These are phyloP conservation scores for Fukomys damarensis DNA, from an alignment of 2,113 vertebrate species.

Conservation along the genomic window DNA sequence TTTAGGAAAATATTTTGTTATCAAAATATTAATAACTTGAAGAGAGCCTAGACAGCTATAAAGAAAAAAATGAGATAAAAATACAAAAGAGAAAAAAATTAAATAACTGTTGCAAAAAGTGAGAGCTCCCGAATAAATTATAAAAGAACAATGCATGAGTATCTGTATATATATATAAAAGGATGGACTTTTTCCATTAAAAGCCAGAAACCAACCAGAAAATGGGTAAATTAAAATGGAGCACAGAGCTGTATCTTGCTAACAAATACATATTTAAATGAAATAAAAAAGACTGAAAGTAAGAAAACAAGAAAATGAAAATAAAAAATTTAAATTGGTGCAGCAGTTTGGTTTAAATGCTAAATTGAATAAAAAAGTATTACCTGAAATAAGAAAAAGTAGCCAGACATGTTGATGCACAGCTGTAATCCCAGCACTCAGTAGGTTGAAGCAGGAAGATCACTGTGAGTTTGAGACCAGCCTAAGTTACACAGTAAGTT, in stretches of 20 bases:
- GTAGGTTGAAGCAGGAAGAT: background rate
- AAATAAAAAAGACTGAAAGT: background rate
- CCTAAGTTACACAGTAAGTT: background rate
- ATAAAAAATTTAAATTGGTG: background rate
- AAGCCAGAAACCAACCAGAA: background rate
- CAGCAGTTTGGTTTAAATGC: background rate
- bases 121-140: background rate
- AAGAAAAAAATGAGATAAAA: background rate
- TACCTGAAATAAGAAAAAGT: background rate
- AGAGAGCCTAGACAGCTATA: background rate
- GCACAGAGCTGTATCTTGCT: background rate
- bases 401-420: background rate
- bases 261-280: background rate
- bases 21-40: constrained; percentile 20
- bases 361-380: background rate
- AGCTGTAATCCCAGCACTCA: background rate
- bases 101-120: background rate
- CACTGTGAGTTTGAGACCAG: background rate
- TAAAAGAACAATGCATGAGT: background rate
- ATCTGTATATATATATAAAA: background rate
- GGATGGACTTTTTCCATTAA: background rate
- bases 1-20: constrained; percentile 22
- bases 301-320: background rate
- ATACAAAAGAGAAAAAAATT: background rate
- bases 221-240: background rate